phyloP scores from a whole-genome alignment of 1,140 invertebrate species.

The Calliopsis andreniformis region DNA sequence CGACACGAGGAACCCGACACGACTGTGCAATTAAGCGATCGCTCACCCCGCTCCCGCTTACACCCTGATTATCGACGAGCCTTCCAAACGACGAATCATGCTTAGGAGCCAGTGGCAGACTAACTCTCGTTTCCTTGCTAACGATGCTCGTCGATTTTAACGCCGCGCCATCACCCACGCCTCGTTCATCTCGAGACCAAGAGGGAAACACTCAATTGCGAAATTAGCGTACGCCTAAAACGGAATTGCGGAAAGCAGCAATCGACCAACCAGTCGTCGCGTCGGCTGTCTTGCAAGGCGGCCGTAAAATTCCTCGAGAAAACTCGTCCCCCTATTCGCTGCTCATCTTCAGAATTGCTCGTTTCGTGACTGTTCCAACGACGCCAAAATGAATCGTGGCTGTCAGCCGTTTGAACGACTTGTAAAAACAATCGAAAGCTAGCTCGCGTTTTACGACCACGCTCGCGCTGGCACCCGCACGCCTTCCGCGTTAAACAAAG shows the following conservation, averaged over 20 bases:
- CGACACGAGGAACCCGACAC: slow-evolving; percentile 44
- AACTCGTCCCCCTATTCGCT: no score
- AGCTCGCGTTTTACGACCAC: slow-evolving; percentile 1
- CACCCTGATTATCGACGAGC: slow-evolving; percentile 32
- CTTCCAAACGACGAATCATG: slow-evolving; percentile 1
- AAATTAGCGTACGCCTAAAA: neutral
- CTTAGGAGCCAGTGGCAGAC: slow-evolving; percentile 6
- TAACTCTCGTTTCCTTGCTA: slow-evolving; percentile 9
- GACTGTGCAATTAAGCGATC: slow-evolving; percentile 48
- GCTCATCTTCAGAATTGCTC: slow-evolving; percentile 4
- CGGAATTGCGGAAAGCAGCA: no score
- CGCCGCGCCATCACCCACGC: neutral
- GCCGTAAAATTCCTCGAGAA: no score
- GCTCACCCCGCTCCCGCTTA: slow-evolving; percentile 5
- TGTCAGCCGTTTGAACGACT: slow-evolving; percentile 44
- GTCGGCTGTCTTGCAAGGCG: no score
- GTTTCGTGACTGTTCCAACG: neutral
- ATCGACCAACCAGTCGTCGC: no score
- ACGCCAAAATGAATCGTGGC: neutral
- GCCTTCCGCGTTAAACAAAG: slow-evolving; percentile 24
- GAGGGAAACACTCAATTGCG: neutral
- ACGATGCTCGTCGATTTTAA: slow-evolving; percentile 1
- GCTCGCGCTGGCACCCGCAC: slow-evolving; percentile 1
- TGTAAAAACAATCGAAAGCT: slow-evolving; percentile 56
- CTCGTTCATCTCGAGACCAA: neutral